These are phyloP conservation scores for Spisula subtruncata DNA, from an alignment of 2,888 invertebrate genomes.

Conservation along the genomic window DNA sequence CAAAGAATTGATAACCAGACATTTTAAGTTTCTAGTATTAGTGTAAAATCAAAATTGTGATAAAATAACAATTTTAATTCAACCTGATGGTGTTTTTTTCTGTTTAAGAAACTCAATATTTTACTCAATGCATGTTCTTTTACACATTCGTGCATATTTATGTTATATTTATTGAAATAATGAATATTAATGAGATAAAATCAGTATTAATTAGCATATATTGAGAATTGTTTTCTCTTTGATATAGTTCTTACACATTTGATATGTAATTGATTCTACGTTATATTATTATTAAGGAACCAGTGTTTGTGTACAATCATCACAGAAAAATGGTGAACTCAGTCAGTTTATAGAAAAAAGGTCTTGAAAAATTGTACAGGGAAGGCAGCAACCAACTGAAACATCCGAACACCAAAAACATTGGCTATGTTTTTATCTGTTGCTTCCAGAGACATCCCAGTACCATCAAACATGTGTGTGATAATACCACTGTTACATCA, in stretches of 20 bases:
- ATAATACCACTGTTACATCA: too few species aligned
- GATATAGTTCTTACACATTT: not conserved
- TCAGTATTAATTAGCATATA: slow-evolving; percentile 11
- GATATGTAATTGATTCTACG: slow-evolving; percentile 13
- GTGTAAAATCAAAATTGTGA: slow-evolving; percentile 26
- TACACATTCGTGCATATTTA: slow-evolving; percentile 10
- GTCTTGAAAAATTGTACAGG: too few species aligned
- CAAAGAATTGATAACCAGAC: slow-evolving; percentile 73
- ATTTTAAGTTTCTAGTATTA: not conserved
- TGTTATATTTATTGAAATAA: slow-evolving; percentile 10
- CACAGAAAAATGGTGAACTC: too few species aligned
- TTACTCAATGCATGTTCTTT: not conserved
- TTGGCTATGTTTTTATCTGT: too few species aligned
- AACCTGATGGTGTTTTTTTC: slow-evolving; percentile 14
- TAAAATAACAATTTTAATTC: slow-evolving; percentile 7
- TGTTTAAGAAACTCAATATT: slow-evolving; percentile 4
- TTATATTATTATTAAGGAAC: not conserved
- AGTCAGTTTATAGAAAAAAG: too few species aligned
- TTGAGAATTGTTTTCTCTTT: not conserved
- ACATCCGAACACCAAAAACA: too few species aligned
- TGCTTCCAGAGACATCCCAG: too few species aligned
- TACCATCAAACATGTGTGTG: too few species aligned
- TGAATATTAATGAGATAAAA: slow-evolving; percentile 18
- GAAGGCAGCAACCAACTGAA: too few species aligned
- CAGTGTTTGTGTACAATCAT: not conserved